phyloP scores from a whole-genome alignment of 1,140 invertebrate species.

The Eubasilissa regina region DNA sequence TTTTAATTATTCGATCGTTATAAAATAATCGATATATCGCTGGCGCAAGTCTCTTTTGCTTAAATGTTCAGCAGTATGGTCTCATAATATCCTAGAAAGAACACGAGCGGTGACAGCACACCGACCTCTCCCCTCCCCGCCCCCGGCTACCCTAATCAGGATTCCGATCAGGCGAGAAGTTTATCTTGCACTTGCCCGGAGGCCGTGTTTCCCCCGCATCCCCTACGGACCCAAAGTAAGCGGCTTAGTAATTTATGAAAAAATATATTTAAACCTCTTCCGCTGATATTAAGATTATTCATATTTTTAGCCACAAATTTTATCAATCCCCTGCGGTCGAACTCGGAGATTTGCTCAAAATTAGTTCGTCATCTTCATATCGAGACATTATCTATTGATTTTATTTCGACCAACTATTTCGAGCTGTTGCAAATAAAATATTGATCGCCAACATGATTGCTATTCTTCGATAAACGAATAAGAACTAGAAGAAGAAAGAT shows the following conservation, averaged over 20 bases:
- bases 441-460: too few relatives aligned
- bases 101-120: slow-evolving; percentile 12
- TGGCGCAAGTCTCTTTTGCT: background rate
- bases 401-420: too few relatives aligned
- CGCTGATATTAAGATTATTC: too few relatives aligned
- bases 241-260: background rate
- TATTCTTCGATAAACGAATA: too few relatives aligned
- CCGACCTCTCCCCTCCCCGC: background rate
- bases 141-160: slow-evolving; percentile 47
- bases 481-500: too few relatives aligned
- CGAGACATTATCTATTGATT: too few relatives aligned
- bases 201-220: slow-evolving; percentile 5
- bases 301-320: too few relatives aligned
- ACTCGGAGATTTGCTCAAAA: too few relatives aligned
- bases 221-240: slow-evolving; percentile 1
- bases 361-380: too few relatives aligned
- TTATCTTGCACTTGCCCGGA: slow-evolving; percentile 45
- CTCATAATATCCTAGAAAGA: background rate
- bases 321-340: too few relatives aligned
- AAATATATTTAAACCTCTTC: too few relatives aligned
- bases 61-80: background rate
- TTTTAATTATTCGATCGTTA: background rate
- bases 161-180: slow-evolving; percentile 55
- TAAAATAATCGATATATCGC: background rate
- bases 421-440: too few relatives aligned